Base-by-base conservation (phyloP, 2,888 invertebrate genomes). In the Rotaria magnacalcarata region DNA sequence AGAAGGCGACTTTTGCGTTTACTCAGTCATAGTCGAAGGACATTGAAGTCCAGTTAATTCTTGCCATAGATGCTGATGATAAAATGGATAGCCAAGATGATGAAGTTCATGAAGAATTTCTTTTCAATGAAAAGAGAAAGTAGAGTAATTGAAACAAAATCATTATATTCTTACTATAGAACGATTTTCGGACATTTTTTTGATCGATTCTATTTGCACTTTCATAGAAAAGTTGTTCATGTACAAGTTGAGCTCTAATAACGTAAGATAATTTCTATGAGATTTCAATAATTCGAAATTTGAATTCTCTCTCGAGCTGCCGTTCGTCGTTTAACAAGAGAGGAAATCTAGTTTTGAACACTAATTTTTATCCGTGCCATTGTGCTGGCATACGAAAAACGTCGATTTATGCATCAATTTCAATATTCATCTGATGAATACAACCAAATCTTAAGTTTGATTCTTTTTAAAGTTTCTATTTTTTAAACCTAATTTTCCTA, bases 51-150 rank as follows among this genome's bases (percentile, higher is more conserved):
- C 75, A 47, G 75, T 80, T 43, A 80, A 24, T 80, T 80, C 75
- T 47, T 43, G 41, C 75, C 75, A 80, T 43, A 80, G n/a, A 43
- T 47, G 75, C 47, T 80, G 75, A 80, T 80, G 75, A 80, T 47
- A 10, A 47, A 80, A 80, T 47, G 75, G 47, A 80, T 80, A 80
- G 34, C 75, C 47, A 2, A 80, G 21, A 14, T 80, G 43, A 21
- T 47, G 41, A 80, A 80, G 41, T 8, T 80, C 75, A 80, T 80
- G 75, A 43, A 80, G 41, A 24, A 47, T 43, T 47, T 80, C 75
- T 80, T 34, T n/a, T 11, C 4, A 34, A 16, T 27, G 27, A 3
- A 67, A 67, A n/a, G 6, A 67, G 21, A 27, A 34, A 60, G n/a
- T 60, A 24, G 10, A 27, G 2, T 11, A 27, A 0, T 11, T 34